phyloP scores from a whole-genome alignment of 2,888 invertebrate species.

The Stegana nigrithorax region DNA sequence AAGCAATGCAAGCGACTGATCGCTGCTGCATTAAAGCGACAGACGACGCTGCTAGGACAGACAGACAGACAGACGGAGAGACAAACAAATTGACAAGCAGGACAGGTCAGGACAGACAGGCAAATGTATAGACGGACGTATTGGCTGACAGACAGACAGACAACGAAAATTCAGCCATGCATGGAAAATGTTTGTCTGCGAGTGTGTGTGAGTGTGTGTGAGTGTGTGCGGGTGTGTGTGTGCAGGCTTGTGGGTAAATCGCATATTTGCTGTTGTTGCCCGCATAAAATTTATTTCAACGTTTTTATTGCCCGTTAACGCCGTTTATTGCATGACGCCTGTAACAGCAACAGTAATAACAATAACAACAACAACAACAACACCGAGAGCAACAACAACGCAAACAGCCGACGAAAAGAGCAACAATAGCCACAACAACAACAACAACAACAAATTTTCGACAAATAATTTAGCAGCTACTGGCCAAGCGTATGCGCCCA shows the following conservation, averaged over 20 bases:
- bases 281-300: not conserved
- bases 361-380: too few species aligned
- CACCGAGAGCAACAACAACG: too few species aligned
- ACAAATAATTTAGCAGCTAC: slow-evolving; percentile 9
- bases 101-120: too few species aligned
- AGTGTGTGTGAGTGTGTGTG: not conserved
- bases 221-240: not conserved
- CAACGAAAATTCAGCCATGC: not conserved
- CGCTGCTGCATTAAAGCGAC: too few species aligned
- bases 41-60: too few species aligned
- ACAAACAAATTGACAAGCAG: too few species aligned
- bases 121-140: too few species aligned
- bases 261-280: not conserved
- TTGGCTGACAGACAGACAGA: not conserved
- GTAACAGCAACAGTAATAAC: not conserved
- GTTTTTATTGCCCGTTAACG: slow-evolving; percentile 7
- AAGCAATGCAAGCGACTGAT: too few species aligned
- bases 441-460: not conserved
- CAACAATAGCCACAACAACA: not conserved
- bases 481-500: not conserved
- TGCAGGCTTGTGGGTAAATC: not conserved
- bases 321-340: not conserved
- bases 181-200: too few species aligned
- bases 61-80: not conserved
- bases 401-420: too few species aligned